Evolutionary conservation across 2,797 vertebrate genomes (phyloP).

Genomic region (Catamblyrhynchus diadema): DNA sequence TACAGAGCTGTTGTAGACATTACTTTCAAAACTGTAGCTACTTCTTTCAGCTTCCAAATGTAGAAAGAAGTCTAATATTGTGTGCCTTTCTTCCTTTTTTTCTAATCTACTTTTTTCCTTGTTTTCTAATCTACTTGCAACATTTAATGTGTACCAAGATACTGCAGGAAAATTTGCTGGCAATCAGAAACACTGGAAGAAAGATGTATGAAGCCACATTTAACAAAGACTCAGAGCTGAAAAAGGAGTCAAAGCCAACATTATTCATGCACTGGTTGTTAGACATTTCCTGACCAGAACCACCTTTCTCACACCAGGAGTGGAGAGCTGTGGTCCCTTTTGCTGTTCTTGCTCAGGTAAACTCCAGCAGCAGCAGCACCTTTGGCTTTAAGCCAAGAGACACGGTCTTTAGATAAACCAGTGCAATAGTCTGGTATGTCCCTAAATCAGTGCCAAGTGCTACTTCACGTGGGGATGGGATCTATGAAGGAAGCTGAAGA

Average conservation of each 20-base stretch:
- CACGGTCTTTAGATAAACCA: not conserved
- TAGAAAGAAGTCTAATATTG: not conserved
- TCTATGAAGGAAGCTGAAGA: not conserved
- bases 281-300: not conserved
- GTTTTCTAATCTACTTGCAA: not conserved
- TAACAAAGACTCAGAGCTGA: not conserved
- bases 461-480: not conserved
- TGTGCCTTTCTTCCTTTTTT: not conserved
- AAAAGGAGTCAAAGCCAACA: not conserved
- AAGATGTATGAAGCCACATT: not conserved
- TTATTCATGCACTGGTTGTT: not conserved
- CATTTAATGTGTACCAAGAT: not conserved
- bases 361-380: not conserved
- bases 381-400: not conserved
- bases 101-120: not conserved
- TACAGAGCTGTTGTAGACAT: not conserved
- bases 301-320: fast-evolving
- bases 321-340: not conserved
- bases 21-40: not conserved
- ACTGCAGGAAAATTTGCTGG: not conserved
- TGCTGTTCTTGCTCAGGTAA: not conserved
- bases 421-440: not conserved
- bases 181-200: not conserved
- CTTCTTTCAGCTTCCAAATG: not conserved
- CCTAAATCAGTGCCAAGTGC: not conserved